Evolutionary conservation across 2,888 invertebrate genomes (phyloP), one percentile per base, ranked within the genome.

Genomic region (Cataglyphis cursor): DNA sequence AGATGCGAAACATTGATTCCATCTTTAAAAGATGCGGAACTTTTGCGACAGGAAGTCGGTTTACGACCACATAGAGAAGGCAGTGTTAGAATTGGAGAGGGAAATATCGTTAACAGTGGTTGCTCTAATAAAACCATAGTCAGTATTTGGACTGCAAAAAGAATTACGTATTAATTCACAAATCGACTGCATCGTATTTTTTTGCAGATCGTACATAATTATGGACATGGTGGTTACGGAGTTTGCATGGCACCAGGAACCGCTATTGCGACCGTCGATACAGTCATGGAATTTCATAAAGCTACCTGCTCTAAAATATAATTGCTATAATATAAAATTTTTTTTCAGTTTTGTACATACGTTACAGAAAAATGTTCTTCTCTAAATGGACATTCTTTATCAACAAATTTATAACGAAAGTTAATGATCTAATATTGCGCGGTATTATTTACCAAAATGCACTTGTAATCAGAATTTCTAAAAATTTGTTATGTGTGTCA

Each of bases 201-300:
- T 74, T 85, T 81, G 8, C 64, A 95, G 95, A 66, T 99, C 48
- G 97, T 99, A 8, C 99, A 99, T 94, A 98, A 99, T 95, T 99
- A 99, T 93, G 99, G 99, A 0, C 99, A 99, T 94, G 99, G 99
- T 0, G 99, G 98, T 0, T 98, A 99, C 93, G 99, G 99, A 0
- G 97, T 99, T 0, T 97, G 97, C 84, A 96, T 98, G 54, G 97
- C 98, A 6, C 99, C 99, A 41, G 99, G 99, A 10, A 98, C 98
- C 0, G 97, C 97, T 0, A 95, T 96, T 83, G 96, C 98, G 24
- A 97, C 97, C 0, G 95, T 96, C 72, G 96, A 97, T 88, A 92
- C 96, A 28, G 51, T 54, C 28, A 15, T 38, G 12, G 10, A 76
- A 28, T 38, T 76, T 85, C 93, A 93, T 59, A 91, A 87, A 82